phyloP scores from a whole-genome alignment of 2,888 invertebrate species.

The Eulithis prunata region DNA sequence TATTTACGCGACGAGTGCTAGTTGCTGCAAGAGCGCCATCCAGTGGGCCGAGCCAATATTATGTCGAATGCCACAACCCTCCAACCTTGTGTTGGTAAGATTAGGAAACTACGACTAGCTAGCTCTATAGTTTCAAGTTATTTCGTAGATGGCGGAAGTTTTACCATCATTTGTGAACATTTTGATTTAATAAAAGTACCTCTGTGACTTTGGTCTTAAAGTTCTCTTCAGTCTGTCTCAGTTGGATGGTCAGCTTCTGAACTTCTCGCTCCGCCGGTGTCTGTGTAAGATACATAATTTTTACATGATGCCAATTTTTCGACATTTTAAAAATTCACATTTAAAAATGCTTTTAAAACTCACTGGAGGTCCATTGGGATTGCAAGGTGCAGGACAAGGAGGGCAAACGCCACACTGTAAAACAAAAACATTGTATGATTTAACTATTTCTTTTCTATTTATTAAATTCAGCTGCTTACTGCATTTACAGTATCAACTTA shows the following conservation, averaged over 20 bases:
- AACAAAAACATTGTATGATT: conserved; percentile 21
- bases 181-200: conserved; percentile 60
- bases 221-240: conserved; percentile 86
- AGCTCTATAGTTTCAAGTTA: too few species aligned
- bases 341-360: conserved; percentile 34
- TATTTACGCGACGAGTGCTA: too few species aligned
- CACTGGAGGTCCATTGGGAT: conserved; percentile 72
- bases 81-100: neutral
- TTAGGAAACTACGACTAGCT: too few species aligned
- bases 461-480: too few species aligned
- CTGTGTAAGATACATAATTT: conserved; percentile 42
- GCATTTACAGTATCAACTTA: too few species aligned
- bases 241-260: conserved; percentile 84
- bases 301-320: too few species aligned
- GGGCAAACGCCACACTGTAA: conserved; percentile 74
- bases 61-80: neutral
- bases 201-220: conserved; percentile 88
- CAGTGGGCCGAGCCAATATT: neutral
- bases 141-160: too few species aligned
- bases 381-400: conserved; percentile 76
- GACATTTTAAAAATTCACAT: too few species aligned
- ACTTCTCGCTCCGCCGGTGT: conserved; percentile 84
- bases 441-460: too few species aligned
- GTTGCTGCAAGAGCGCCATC: neutral
- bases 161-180: too few species aligned